Conservation (phyloP, 2,113 vertebrate species). For the Coptodon rendalli region DNA sequence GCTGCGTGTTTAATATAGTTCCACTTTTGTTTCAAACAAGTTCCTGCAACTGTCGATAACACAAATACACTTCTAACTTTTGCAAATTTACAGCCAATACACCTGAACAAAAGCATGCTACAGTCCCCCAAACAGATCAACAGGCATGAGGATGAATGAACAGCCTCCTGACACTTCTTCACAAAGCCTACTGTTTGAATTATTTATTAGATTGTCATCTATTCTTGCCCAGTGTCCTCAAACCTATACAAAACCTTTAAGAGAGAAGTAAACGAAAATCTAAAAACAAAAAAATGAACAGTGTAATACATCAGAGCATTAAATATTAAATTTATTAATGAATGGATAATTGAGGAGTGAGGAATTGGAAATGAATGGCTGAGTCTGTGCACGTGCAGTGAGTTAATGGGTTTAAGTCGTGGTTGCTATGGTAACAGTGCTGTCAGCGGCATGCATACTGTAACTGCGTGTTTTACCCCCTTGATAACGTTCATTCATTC, state of each 20-base stretch:
- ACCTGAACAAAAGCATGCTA: background rate
- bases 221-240: background rate
- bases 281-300: background rate
- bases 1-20: background rate
- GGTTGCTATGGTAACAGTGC: slow-evolving; percentile 36
- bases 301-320: background rate
- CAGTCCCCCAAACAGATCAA: background rate
- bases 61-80: background rate
- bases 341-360: background rate
- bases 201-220: background rate
- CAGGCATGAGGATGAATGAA: background rate
- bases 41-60: background rate
- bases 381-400: background rate
- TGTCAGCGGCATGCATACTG: background rate
- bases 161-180: background rate
- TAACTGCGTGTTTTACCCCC: background rate
- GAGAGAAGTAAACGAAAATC: background rate
- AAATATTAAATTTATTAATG: background rate
- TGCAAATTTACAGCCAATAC: background rate
- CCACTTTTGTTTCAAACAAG: background rate
- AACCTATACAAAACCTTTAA: background rate
- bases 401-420: background rate
- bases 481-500: background rate
- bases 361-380: background rate
- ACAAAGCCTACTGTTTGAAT: background rate